Evolutionary conservation across 2,113 vertebrate genomes (phyloP).

Genomic region (Actenoides lindsayi): DNA sequence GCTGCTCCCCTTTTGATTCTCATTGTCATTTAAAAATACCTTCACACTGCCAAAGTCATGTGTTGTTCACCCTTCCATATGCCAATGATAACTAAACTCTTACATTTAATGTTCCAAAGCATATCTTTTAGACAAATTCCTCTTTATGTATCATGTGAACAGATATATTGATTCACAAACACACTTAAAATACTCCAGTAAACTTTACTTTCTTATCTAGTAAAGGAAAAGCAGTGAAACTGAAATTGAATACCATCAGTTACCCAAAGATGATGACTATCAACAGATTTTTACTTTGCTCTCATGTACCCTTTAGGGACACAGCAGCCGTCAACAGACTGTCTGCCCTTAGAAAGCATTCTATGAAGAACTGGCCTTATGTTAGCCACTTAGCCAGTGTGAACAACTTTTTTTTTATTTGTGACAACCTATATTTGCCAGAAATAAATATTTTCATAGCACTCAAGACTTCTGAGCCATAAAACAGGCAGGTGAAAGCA

Average conservation of each 20-base stretch:
- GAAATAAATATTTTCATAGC: not conserved
- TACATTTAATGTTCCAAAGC: not conserved
- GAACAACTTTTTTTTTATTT: not conserved
- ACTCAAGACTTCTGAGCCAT: not conserved
- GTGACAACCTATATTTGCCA: not conserved
- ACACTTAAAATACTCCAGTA: not conserved
- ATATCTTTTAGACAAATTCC: not conserved
- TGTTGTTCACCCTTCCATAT: not conserved
- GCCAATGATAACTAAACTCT: not conserved
- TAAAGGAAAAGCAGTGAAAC: not conserved
- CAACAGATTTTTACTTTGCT: not conserved
- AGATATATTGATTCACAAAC: not conserved
- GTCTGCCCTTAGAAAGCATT: not conserved
- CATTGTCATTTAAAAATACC: not conserved
- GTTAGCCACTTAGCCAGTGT: not conserved
- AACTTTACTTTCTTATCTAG: not conserved
- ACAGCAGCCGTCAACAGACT: not conserved
- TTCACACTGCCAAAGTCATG: not conserved
- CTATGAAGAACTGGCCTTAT: not conserved
- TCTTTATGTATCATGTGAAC: not conserved
- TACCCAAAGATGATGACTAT: not conserved
- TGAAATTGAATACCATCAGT: not conserved
- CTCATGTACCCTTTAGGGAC: not conserved
- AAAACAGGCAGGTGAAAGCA: conserved; percentile 41
- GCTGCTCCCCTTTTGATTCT: not conserved